Percentiles rank a stretch among this genome's conserved stretches.
These are phyloP conservation scores for Achlya flavicornis DNA, from an alignment of 2,888 invertebrate genomes.

Conservation along the genomic window DNA sequence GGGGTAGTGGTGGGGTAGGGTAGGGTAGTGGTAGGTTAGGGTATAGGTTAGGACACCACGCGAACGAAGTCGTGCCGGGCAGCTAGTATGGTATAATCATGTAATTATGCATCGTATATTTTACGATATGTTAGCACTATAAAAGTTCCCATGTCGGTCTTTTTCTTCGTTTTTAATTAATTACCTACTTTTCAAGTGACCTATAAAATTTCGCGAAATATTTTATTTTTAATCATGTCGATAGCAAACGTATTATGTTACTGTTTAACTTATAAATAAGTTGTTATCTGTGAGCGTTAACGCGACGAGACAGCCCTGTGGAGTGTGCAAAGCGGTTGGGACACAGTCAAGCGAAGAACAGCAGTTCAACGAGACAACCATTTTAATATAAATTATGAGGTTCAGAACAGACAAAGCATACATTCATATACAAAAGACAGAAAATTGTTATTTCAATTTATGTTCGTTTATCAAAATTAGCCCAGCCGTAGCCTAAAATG, in stretches of 20 bases:
- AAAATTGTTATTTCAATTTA: too few relatives aligned
- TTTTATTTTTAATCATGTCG: slow-evolving; percentile 7
- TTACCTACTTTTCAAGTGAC: neutral
- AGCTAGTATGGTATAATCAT: too few relatives aligned
- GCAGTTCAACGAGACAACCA: slow-evolving; percentile 28
- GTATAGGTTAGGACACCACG: too few relatives aligned
- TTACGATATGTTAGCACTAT: too few relatives aligned
- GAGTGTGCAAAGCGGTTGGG: slow-evolving; percentile 32
- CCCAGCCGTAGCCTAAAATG: too few relatives aligned
- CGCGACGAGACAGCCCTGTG: slow-evolving; percentile 48
- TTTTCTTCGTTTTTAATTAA: neutral
- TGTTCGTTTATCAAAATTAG: too few relatives aligned
- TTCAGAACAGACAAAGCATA: too few relatives aligned
- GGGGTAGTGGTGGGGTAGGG: too few relatives aligned
- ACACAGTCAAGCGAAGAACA: slow-evolving; percentile 30
- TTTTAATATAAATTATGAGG: neutral
- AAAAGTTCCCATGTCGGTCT: too few relatives aligned
- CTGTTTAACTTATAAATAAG: slow-evolving; percentile 47
- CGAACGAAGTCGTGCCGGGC: too few relatives aligned
- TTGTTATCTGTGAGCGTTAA: slow-evolving; percentile 47
- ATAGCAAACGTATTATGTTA: slow-evolving; percentile 27
- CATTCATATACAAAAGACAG: neutral
- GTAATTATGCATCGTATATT: too few relatives aligned
- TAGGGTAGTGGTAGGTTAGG: too few relatives aligned
- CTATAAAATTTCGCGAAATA: slow-evolving; percentile 5